These are phyloP conservation scores for Apus apus DNA, from an alignment of 2,113 vertebrate species.

Conservation along the genomic window DNA sequence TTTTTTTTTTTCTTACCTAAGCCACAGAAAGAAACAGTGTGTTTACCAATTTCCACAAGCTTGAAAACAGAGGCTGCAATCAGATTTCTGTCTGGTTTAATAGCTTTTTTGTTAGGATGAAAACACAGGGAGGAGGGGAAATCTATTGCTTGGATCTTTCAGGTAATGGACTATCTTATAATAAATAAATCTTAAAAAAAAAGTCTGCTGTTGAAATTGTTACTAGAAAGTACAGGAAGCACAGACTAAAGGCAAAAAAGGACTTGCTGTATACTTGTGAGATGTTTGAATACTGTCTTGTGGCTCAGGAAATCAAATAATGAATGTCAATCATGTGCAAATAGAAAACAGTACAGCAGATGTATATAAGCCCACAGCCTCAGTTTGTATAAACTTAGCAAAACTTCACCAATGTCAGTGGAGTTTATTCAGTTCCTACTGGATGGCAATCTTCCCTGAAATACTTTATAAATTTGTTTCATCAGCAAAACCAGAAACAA, in stretches of 20 bases:
- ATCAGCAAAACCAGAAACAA: not conserved
- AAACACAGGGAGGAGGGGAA: not conserved
- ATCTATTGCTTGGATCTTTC: not conserved
- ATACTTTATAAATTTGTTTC: not conserved
- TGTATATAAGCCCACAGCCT: not conserved
- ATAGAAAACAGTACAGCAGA: not conserved
- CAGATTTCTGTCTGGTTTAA: constrained; percentile 8
- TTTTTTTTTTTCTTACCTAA: not conserved
- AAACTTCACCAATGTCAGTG: not conserved
- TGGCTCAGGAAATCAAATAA: not conserved
- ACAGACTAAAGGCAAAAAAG: not conserved
- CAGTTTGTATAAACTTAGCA: not conserved
- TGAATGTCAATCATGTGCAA: not conserved
- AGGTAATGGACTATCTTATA: not conserved
- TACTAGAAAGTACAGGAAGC: not conserved
- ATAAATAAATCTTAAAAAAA: not conserved
- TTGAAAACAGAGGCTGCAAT: not conserved
- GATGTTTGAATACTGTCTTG: not conserved
- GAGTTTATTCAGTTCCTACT: not conserved
- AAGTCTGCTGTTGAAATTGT: not conserved
- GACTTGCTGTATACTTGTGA: not conserved
- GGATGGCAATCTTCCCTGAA: not conserved
- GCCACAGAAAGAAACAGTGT: not conserved
- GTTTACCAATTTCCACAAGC: not conserved
- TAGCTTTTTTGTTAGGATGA: not conserved